A percentile compares a stretch with the other conserved stretches of the same genome.
phyloP scores from a whole-genome alignment of 1,140 invertebrate genomes.

The Pissodes strobi region DNA sequence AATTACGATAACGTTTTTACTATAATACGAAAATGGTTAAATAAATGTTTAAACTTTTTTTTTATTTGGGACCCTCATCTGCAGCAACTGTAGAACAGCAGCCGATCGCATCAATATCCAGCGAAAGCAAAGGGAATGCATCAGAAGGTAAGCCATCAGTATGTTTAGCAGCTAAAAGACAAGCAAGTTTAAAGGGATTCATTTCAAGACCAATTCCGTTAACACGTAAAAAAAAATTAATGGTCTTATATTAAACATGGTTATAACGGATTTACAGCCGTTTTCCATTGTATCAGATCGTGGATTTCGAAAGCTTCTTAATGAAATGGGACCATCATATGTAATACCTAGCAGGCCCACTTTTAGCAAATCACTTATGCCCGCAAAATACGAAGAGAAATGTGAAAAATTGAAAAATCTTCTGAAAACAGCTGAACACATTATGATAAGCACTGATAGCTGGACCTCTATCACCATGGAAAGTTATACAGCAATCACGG shows the following conservation, averaged over 20 bases:
- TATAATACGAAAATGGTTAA: too few species aligned
- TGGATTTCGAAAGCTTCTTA: constrained; percentile 10
- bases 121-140: too few species aligned
- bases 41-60: too few species aligned
- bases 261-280: constrained; percentile 9
- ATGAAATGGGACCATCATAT: constrained; percentile 17
- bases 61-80: too few species aligned
- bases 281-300: constrained; percentile 12
- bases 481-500: not conserved
- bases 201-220: constrained; percentile 3
- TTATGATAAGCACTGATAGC: constrained; percentile 7
- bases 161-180: constrained; percentile 2
- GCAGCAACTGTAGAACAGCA: too few species aligned
- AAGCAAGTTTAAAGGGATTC: not conserved
- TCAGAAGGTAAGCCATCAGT: too few species aligned
- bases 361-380: constrained; percentile 16
- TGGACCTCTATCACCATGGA: constrained; percentile 7
- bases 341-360: constrained; percentile 4
- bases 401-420: not conserved
- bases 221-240: constrained; percentile 10
- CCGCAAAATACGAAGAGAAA: constrained; percentile 1
- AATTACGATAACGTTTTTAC: too few species aligned
- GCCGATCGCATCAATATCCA: too few species aligned
- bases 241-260: constrained; percentile 8
- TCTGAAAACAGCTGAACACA: not conserved